phyloP scores from a whole-genome alignment of 2,113 vertebrate genomes.

The Collichthys lucidus region DNA sequence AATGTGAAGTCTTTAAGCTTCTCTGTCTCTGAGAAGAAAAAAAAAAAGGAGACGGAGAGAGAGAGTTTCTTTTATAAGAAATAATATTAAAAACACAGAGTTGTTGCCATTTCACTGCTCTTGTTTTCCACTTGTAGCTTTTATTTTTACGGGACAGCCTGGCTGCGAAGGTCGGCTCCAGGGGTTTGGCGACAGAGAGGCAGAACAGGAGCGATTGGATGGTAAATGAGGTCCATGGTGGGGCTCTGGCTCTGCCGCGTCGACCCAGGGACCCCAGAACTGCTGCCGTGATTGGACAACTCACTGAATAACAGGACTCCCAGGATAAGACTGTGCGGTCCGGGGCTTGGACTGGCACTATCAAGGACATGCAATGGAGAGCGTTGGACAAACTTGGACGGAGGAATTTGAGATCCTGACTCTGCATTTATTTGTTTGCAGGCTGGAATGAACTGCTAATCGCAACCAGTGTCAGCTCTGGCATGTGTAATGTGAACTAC shows the following conservation, averaged over 20 bases:
- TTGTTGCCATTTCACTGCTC: constrained; percentile 43
- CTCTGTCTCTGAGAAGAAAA: constrained; percentile 13
- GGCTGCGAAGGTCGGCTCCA: constrained; percentile 56
- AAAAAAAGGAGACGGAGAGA: background rate
- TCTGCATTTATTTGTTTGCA: constrained; percentile 56
- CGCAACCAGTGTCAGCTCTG: constrained; percentile 25
- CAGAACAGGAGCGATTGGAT: constrained; percentile 20
- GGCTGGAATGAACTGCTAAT: constrained; percentile 46
- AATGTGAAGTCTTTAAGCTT: constrained; percentile 20
- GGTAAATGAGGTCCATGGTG: constrained; percentile 20
- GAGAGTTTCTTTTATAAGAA: constrained; percentile 19
- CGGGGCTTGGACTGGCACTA: constrained; percentile 43
- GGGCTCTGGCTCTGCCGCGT: constrained; percentile 15
- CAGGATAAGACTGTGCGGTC: constrained; percentile 49
- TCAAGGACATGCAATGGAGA: constrained; percentile 20
- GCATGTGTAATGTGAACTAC: background rate
- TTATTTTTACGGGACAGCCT: constrained; percentile 37
- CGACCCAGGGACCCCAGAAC: constrained; percentile 17
- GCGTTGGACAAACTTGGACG: constrained; percentile 17
- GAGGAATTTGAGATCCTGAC: constrained; percentile 23
- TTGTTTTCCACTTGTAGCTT: constrained; percentile 63
- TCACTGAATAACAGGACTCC: constrained; percentile 19
- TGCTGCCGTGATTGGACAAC: constrained; percentile 29
- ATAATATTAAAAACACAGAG: constrained; percentile 31
- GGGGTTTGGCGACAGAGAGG: constrained; percentile 55